These are phyloP conservation scores for Toxotes chatareus DNA, from an alignment of 2,113 vertebrate species.

Conservation along the genomic window DNA sequence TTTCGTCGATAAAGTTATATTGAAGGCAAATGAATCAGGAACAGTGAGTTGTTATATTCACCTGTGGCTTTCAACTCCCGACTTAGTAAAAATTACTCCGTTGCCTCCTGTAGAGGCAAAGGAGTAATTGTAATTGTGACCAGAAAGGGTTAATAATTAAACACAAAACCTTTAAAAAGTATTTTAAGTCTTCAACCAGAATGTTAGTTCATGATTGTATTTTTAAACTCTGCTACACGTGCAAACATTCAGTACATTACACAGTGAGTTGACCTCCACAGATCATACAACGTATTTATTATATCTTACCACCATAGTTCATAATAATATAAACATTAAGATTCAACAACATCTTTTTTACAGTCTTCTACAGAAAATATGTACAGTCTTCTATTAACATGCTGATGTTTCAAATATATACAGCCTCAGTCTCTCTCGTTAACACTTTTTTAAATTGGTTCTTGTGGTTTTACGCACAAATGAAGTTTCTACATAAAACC, in stretches of 20 bases:
- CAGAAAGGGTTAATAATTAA: not conserved
- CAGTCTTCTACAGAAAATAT: conserved; percentile 85
- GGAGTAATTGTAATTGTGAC: not conserved
- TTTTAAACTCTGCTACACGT: not conserved
- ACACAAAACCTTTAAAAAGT: not conserved
- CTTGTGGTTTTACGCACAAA: not conserved
- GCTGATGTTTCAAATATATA: conserved; percentile 75
- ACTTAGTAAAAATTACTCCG: not conserved
- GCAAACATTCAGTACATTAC: not conserved
- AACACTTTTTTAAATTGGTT: not conserved
- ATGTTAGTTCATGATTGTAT: not conserved
- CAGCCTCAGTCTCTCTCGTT: conserved; percentile 51
- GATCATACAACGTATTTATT: conserved; percentile 66
- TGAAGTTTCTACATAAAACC: not conserved
- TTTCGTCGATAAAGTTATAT: not conserved
- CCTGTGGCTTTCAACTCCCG: not conserved
- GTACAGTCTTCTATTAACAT: conserved; percentile 80
- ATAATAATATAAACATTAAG: conserved; percentile 81
- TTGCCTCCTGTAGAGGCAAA: no score
- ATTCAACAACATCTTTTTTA: conserved; percentile 74
- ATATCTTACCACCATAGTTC: conserved; percentile 60
- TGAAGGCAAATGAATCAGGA: no score
- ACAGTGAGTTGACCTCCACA: not conserved
- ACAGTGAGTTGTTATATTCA: not conserved
- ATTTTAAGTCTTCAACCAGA: no score